Base-by-base conservation (phyloP, 2,888 invertebrate genomes). In the Micoletzkya japonica region DNA sequence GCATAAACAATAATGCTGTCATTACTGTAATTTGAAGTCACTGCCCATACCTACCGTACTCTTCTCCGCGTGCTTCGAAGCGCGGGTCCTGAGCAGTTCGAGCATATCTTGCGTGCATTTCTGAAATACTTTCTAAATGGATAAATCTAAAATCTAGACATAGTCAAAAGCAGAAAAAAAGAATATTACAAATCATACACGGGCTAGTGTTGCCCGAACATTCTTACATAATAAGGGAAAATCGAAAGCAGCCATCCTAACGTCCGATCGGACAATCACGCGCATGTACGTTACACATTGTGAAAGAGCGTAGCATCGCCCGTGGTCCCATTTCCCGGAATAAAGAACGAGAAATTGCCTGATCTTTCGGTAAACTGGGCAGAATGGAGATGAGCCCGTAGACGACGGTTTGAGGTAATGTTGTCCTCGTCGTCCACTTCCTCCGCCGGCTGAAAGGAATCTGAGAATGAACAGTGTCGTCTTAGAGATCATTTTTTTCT, bases 371-470 rank as follows among this genome's bases (percentile, higher is more conserved):
- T 28, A 63, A 50, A 24, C 50, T n/a, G 30, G 63, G 49, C 49
- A 63, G 63, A 52, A 56, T 44, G 14, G 60, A 52, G 37, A 73
- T 37, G 4, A 74, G 36, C 14, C 70, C 72, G 56, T 71, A 74
- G 52, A 76, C 74, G 56, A 72, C 75, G 54, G n/a, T 79, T 77
- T 26, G 74, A 70, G 28, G 73, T 74, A 30, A 71, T 73, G 30
- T 76, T 76, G 63, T 73, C 79, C 52, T 73, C 73, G 30, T 82
- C 79, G 1, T 72, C 80, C 26, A 75, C 74, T 28, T 81, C 82
- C 39, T 79, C 79, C 4, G 79, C 75, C 2, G 77, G 74, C 77
- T 76, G 70, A 39, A 77, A 73, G 20, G 50, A 63, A 58, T 44
- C 17, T 6, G 6, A 49, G 50, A 10, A 39, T 39, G 7, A 10